These are phyloP conservation scores for Nipponacmea schrenckii DNA, from an alignment of 2,888 invertebrate genomes.

Conservation along the genomic window DNA sequence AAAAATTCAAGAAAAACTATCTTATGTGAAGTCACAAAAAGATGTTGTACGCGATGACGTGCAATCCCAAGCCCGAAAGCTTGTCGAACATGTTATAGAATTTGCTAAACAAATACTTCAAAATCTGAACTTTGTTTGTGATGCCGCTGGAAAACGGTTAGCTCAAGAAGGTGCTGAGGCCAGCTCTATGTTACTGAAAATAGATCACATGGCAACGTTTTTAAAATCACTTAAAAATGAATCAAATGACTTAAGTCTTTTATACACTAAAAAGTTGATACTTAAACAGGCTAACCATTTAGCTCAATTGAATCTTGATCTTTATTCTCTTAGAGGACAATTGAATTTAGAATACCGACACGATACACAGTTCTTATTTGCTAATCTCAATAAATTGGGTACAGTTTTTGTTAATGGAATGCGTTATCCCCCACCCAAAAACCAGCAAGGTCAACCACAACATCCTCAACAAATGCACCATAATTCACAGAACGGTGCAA, in stretches of 20 bases:
- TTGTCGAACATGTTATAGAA: conserved; percentile 69
- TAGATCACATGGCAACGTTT: conserved; percentile 89
- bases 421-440: conserved; percentile 41
- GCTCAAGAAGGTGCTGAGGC: conserved; percentile 86
- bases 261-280: conserved; percentile 58
- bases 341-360: conserved; percentile 50
- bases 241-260: conserved; percentile 55
- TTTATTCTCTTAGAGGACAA: conserved; percentile 65
- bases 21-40: conserved; percentile 78
- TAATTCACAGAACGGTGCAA: neutral
- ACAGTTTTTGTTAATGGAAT: conserved; percentile 49
- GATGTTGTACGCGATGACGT: conserved; percentile 69
- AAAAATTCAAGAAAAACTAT: conserved; percentile 74
- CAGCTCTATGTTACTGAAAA: conserved; percentile 82
- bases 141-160: conserved; percentile 81
- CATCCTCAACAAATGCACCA: neutral
- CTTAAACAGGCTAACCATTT: conserved; percentile 51
- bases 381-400: conserved; percentile 48
- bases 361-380: conserved; percentile 46
- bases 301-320: conserved; percentile 46
- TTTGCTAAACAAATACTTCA: conserved; percentile 77
- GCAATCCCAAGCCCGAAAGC: conserved; percentile 24
- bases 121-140: conserved; percentile 80
- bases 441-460: conserved; percentile 13
- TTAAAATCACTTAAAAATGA: conserved; percentile 79